Conservation (phyloP, 1,140 invertebrate genomes). For the Calycopis cecrops region DNA sequence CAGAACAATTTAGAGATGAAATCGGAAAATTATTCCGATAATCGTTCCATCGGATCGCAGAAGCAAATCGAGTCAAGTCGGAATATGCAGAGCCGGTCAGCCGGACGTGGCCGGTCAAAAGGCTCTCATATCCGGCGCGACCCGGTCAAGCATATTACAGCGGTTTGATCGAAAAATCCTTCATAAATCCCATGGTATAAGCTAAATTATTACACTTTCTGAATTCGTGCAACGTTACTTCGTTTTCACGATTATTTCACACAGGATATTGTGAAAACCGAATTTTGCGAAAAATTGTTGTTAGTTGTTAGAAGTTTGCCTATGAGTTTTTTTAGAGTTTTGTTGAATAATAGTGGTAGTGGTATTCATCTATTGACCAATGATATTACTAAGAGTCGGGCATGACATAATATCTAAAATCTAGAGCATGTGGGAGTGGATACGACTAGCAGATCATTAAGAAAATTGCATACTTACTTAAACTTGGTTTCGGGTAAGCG, state of each 20-base stretch:
- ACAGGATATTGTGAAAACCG: conserved; percentile 1
- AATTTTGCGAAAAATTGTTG: no score
- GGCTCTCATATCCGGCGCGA: conserved; percentile 18
- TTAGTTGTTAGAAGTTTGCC: no score
- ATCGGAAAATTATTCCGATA: not conserved
- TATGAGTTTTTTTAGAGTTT: no score
- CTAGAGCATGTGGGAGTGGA: no score
- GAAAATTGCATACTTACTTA: no score
- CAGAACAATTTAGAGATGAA: conserved; percentile 6
- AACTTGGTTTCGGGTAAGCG: no score
- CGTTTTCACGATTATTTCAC: conserved; percentile 3
- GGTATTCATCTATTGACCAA: no score
- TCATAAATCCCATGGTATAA: conserved; percentile 20
- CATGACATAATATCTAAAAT: no score
- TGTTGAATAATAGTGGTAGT: no score
- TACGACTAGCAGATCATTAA: no score
- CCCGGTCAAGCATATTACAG: conserved; percentile 20
- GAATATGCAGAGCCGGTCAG: conserved; percentile 5
- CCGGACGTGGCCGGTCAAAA: conserved; percentile 20
- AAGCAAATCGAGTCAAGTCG: conserved; percentile 8
- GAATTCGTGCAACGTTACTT: conserved; percentile 3
- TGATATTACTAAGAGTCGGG: no score
- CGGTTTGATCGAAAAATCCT: conserved; percentile 25
- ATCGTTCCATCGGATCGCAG: not conserved
- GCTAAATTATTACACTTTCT: conserved; percentile 22